Percentiles rank a stretch among this genome's conserved stretches.
phyloP scores from a whole-genome alignment of 1,140 invertebrate genomes.

The Dendrolimus kikuchii region DNA sequence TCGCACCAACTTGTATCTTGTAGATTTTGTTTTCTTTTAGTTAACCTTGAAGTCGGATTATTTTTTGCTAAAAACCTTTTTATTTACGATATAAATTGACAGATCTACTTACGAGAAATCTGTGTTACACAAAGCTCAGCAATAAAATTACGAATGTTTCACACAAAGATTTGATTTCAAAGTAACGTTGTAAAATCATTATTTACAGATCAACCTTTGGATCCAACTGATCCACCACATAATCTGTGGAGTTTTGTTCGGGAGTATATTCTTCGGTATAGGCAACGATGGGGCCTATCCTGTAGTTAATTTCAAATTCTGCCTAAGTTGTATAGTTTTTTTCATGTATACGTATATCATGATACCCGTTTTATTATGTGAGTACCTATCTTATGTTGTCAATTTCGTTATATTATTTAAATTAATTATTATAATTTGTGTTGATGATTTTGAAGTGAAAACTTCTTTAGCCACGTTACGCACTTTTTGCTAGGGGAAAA shows the following conservation, averaged over 20 bases:
- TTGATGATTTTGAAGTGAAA: too few relatives aligned
- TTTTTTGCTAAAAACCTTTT: too few relatives aligned
- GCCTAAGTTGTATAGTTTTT: conserved; percentile 73
- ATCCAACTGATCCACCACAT: conserved; percentile 74
- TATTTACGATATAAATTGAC: too few relatives aligned
- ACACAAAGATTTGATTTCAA: too few relatives aligned
- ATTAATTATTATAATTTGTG: too few relatives aligned
- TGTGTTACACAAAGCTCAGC: neutral
- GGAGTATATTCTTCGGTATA: conserved; percentile 71
- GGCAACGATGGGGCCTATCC: conserved; percentile 71
- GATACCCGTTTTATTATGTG: conserved; percentile 75
- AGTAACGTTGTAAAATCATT: neutral
- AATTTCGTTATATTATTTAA: too few relatives aligned
- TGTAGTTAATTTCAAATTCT: conserved; percentile 75
- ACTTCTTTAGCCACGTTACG: too few relatives aligned
- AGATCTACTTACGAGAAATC: neutral
- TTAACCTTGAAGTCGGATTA: too few relatives aligned
- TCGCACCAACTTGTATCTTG: too few relatives aligned
- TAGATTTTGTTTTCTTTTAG: too few relatives aligned
- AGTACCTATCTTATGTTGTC: conserved; percentile 33
- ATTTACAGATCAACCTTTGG: conserved; percentile 63
- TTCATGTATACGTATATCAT: conserved; percentile 78
- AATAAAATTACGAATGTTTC: too few relatives aligned
- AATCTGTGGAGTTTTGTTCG: conserved; percentile 68
- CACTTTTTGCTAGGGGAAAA: too few relatives aligned